Percentiles rank a stretch among this genome's conserved stretches.
phyloP scores from a whole-genome alignment of 23 tunicate genomes.

The Halocynthia roretzi region DNA sequence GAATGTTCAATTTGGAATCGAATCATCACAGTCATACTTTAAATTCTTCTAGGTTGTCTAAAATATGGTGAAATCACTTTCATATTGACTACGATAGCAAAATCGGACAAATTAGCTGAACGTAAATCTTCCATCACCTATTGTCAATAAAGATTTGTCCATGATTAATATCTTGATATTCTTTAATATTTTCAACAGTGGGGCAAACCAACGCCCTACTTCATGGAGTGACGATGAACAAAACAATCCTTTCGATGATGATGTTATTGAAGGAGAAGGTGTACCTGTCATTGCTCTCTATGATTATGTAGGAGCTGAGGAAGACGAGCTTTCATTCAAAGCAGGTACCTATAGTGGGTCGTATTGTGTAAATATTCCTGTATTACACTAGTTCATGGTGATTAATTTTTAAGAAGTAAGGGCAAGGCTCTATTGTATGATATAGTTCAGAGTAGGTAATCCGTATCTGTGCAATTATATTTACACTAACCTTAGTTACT shows the following conservation, averaged over 20 bases:
- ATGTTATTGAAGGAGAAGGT: constrained; percentile 38
- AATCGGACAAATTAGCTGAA: too few species aligned
- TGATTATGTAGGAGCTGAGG: constrained; percentile 87
- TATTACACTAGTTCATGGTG: neutral
- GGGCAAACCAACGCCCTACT: constrained; percentile 32
- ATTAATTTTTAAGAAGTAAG: too few species aligned
- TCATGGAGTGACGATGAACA: constrained; percentile 82
- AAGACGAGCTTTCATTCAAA: constrained; percentile 80
- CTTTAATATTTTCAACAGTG: constrained; percentile 3
- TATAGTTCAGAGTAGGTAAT: neutral
- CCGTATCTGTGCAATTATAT: neutral
- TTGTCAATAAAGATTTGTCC: too few species aligned
- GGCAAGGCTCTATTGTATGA: neutral
- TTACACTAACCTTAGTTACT: neutral
- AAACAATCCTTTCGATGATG: constrained; percentile 42
- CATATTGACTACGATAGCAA: too few species aligned
- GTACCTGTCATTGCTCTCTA: constrained; percentile 83
- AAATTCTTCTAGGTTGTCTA: too few species aligned
- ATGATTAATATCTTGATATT: too few species aligned
- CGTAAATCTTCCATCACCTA: too few species aligned
- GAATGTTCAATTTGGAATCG: too few species aligned
- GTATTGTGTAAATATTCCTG: neutral
- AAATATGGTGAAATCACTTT: too few species aligned
- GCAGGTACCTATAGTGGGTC: constrained; percentile 34
- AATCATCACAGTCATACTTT: too few species aligned